Conservation (phyloP, 2,113 vertebrate genomes). For the Lepus timidus region DNA sequence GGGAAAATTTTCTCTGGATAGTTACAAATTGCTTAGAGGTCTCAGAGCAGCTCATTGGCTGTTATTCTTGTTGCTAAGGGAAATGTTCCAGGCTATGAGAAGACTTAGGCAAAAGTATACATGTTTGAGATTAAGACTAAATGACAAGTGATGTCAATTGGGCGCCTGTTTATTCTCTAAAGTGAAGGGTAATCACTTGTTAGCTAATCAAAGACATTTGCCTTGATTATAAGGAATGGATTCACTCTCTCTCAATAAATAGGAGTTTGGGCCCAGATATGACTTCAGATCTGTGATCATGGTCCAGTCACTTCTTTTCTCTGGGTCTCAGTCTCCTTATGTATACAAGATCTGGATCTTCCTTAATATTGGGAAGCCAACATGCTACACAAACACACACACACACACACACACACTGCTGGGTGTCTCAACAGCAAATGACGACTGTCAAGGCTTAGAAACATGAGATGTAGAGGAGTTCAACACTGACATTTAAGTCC, state of each 20-base stretch:
- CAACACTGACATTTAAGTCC: background rate
- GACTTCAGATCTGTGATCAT: background rate
- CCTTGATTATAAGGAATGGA: slow-evolving; percentile 35
- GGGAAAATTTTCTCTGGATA: slow-evolving; percentile 20
- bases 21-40: slow-evolving; percentile 49
- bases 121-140: slow-evolving; percentile 33
- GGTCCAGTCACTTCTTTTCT: background rate
- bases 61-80: slow-evolving; percentile 26
- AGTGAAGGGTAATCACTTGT: slow-evolving; percentile 13
- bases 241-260: slow-evolving; percentile 35
- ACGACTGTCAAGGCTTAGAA: background rate
- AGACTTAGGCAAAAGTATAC: slow-evolving; percentile 46
- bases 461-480: background rate
- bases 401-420: background rate
- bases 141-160: background rate
- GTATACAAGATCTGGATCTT: background rate
- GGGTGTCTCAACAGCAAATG: background rate
- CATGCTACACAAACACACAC: background rate
- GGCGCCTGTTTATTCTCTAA: slow-evolving; percentile 53
- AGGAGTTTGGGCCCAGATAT: slow-evolving; percentile 5
- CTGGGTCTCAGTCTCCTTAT: background rate
- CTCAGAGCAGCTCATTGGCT: slow-evolving; percentile 32
- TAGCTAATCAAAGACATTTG: background rate
- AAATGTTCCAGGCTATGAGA: background rate
- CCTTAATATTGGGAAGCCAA: background rate